phyloP scores from a whole-genome alignment of 2,888 invertebrate species.

The Microchrysa polita region DNA sequence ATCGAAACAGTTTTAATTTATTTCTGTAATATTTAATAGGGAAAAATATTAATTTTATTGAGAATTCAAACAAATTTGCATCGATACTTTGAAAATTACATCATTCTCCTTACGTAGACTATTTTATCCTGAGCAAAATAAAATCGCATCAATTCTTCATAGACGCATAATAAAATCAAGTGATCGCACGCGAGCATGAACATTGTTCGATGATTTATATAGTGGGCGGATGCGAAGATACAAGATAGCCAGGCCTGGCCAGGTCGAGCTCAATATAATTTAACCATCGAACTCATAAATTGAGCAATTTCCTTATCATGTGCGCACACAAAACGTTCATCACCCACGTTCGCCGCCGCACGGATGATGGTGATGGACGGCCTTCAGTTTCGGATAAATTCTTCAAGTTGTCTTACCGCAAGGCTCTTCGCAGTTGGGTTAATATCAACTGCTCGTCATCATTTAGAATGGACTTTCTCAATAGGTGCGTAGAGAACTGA shows the following conservation, averaged over 20 bases:
- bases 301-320: conserved; percentile 50
- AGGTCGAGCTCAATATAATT: conserved; percentile 45
- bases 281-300: conserved; percentile 47
- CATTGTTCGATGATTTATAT: conserved; percentile 44
- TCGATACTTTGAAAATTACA: no score
- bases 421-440: neutral
- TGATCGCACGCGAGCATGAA: conserved; percentile 46
- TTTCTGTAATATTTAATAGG: no score
- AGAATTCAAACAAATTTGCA: no score
- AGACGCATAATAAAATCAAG: conserved; percentile 36
- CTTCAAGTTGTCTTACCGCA: neutral
- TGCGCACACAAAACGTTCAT: conserved; percentile 46
- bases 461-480: no score
- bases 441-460: neutral
- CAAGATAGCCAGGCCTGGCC: conserved; percentile 30
- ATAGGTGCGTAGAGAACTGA: neutral
- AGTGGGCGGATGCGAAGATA: conserved; percentile 45
- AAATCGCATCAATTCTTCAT: neutral
- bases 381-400: conserved; percentile 33
- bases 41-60: no score
- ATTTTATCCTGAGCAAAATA: no score
- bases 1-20: no score
- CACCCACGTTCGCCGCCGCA: conserved; percentile 47
- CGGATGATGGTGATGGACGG: conserved; percentile 37
- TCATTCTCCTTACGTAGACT: no score